phyloP scores from a whole-genome alignment of 2,888 invertebrate species.

The Agrotis puta region DNA sequence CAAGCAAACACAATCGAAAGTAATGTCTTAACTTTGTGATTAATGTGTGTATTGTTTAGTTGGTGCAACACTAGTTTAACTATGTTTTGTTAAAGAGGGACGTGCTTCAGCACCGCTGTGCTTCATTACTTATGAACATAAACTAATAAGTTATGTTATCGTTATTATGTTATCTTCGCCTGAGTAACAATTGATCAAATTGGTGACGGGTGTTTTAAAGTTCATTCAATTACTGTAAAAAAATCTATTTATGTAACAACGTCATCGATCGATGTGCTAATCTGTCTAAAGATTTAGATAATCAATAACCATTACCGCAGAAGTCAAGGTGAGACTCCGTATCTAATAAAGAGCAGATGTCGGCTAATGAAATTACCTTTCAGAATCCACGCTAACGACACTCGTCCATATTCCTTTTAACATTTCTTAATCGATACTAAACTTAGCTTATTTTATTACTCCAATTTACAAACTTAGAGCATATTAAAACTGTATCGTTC shows the following conservation, averaged over 20 bases:
- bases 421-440: slow-evolving; percentile 32
- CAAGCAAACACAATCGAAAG: slow-evolving; percentile 15
- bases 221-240: neutral
- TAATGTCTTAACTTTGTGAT: slow-evolving; percentile 21
- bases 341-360: slow-evolving; percentile 28
- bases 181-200: neutral
- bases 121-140: neutral
- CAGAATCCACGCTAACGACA: slow-evolving; percentile 21
- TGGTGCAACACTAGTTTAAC: slow-evolving; percentile 23
- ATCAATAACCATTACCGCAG: slow-evolving; percentile 35
- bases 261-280: slow-evolving; percentile 18
- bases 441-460: slow-evolving; percentile 45
- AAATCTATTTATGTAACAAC: slow-evolving; percentile 1
- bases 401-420: slow-evolving; percentile 18
- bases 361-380: slow-evolving; percentile 41
- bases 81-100: slow-evolving; percentile 8
- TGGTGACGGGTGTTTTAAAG: slow-evolving; percentile 1
- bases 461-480: slow-evolving; percentile 15
- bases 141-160: slow-evolving; percentile 7
- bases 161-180: too few relatives aligned
- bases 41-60: slow-evolving; percentile 33
- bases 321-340: slow-evolving; percentile 36
- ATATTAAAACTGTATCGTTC: slow-evolving; percentile 27
- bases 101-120: neutral
- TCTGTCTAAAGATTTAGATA: slow-evolving; percentile 30